Evolutionary conservation across 1,140 invertebrate genomes (phyloP).

Genomic region (Pantala flavescens): DNA sequence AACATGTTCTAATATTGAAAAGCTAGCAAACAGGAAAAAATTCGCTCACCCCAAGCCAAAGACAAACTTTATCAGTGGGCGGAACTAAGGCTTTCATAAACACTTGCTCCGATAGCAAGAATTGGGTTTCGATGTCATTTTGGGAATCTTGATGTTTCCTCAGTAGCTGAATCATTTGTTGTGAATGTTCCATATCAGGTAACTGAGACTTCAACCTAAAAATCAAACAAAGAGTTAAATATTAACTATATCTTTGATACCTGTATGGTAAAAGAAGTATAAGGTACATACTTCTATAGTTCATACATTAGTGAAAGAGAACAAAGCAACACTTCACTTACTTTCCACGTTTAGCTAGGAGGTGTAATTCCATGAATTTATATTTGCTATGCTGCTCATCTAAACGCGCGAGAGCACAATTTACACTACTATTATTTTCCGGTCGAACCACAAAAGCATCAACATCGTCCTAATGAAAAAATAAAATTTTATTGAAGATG

Average conservation of each 20-base stretch:
- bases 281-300: too few relatives aligned
- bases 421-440: slow-evolving; percentile 68
- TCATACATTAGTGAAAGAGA: background rate
- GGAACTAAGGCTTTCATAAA: slow-evolving; percentile 81
- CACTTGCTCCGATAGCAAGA: slow-evolving; percentile 90
- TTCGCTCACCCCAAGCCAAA: slow-evolving; percentile 89
- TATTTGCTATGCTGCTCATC: slow-evolving; percentile 93
- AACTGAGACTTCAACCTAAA: slow-evolving; percentile 71
- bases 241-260: background rate
- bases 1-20: too few relatives aligned
- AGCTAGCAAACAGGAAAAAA: too few relatives aligned
- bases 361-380: slow-evolving; percentile 92
- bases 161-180: slow-evolving; percentile 87
- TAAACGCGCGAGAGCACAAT: slow-evolving; percentile 70
- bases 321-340: slow-evolving; percentile 23
- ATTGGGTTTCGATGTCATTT: slow-evolving; percentile 71
- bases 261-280: too few relatives aligned
- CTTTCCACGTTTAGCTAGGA: slow-evolving; percentile 69
- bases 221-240: slow-evolving; percentile 23
- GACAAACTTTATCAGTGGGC: slow-evolving; percentile 84
- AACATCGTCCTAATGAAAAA: slow-evolving; percentile 77
- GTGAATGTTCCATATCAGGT: slow-evolving; percentile 81
- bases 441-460: slow-evolving; percentile 78
- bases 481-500: slow-evolving; percentile 17
- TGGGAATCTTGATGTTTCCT: slow-evolving; percentile 60